phyloP scores from a whole-genome alignment of 2,888 invertebrate genomes.

The Sphaerophoria rueppellii region DNA sequence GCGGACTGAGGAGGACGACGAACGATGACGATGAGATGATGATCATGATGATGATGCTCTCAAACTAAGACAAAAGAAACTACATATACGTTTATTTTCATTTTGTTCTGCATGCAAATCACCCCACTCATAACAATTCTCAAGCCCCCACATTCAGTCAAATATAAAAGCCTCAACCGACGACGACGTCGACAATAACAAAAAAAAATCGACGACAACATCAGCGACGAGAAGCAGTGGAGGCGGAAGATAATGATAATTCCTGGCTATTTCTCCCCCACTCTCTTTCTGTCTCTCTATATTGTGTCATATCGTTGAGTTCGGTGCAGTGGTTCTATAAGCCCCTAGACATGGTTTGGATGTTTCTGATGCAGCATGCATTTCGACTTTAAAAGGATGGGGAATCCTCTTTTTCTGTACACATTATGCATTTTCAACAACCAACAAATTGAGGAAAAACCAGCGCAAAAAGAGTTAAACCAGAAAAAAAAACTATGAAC shows the following conservation, averaged over 20 bases:
- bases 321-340: constrained; percentile 36
- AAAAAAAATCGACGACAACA: no score
- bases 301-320: not conserved
- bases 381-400: constrained; percentile 33
- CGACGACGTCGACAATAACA: constrained; percentile 12
- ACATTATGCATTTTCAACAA: constrained; percentile 9
- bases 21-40: not conserved
- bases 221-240: not conserved
- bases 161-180: constrained; percentile 46
- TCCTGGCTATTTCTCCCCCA: constrained; percentile 15
- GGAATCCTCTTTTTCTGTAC: constrained; percentile 41
- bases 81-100: constrained; percentile 12
- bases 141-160: constrained; percentile 32
- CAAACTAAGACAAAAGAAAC: constrained; percentile 65
- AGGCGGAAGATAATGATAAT: constrained; percentile 19
- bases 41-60: constrained; percentile 5
- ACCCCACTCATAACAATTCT: constrained; percentile 21
- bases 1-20: constrained; percentile 57
- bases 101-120: constrained; percentile 6
- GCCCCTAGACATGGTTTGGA: constrained; percentile 56
- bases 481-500: constrained; percentile 44
- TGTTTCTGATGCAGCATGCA: constrained; percentile 1
- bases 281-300: not conserved
- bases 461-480: not conserved
- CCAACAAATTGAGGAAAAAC: constrained; percentile 23